Evolutionary conservation across 2,888 invertebrate species (phyloP), one percentile per base, ranked within the genome.

Genomic region (Artemia sinica): DNA sequence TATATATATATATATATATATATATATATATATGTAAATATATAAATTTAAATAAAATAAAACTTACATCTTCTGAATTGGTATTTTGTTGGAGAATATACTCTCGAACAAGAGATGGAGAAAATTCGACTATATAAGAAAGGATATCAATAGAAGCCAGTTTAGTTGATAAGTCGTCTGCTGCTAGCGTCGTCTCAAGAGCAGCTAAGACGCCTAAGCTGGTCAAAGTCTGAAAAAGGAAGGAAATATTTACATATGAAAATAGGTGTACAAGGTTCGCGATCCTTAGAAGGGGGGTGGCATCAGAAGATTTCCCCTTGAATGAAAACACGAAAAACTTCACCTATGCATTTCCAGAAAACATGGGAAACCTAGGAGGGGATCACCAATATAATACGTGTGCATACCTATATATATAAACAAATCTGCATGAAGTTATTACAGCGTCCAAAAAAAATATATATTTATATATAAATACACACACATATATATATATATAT

Each of bases 61-160:
- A 48, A 75, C 82, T 81, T 81, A 90, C 91, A 83, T 91, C 91
- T 80, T 93, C 91, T 70, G 86, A 87, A 76, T 86, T 89, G 77
- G 85, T 86, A 72, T 89, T 87, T 79, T 97, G 96, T 76, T 92
- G 91, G 73, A 97, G 80, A 72, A 97, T 92, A 78, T 94, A 96
- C 77, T 98, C 98, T 74, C 98, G 84, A 69, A 98, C 92, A 77
- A 95, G 90, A 74, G 94, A 91, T 72, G 98, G 94, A 75, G 93
- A 96, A 82, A 91, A 96, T 80, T 99, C 98, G 72, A 98, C 95
- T 77, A 98, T 92, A 76, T 93, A 94, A 68, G 94, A 93, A 75
- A 99, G 84, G 78, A 98, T 94, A 79, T 99, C 98, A 78, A 97
- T 92, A 76, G 95, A 94, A 73, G 96, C 93, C 75, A 91, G 87